A percentile compares a stretch with the other conserved stretches of the same genome.
phyloP scores from a whole-genome alignment of 2,113 vertebrate species.

The Columbina picui region DNA sequence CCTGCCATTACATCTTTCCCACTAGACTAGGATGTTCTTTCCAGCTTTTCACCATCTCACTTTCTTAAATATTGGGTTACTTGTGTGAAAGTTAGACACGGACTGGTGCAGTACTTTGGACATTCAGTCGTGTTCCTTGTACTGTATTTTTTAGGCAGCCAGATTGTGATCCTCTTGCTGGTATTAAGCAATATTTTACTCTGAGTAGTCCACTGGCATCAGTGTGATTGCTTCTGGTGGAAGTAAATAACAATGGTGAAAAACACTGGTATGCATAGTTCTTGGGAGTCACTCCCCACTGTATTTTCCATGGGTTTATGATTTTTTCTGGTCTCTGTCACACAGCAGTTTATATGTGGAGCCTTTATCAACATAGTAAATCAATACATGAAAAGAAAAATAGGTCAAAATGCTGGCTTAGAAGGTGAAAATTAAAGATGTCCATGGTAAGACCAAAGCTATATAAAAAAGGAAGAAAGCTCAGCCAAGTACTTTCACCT shows the following conservation, averaged over 20 bases:
- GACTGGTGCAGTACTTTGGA: neutral
- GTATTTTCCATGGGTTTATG: neutral
- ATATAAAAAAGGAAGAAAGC: neutral
- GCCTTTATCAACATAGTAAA: neutral
- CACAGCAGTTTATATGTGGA: neutral
- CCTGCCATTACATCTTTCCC: neutral
- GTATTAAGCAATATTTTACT: neutral
- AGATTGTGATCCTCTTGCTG: neutral
- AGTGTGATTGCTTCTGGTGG: neutral
- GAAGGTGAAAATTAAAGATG: neutral
- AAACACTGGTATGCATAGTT: neutral
- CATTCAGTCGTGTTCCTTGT: neutral
- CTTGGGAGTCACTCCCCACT: neutral
- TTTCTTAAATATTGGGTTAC: neutral
- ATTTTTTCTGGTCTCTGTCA: neutral
- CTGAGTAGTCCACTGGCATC: neutral
- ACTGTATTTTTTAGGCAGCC: neutral
- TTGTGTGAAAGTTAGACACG: neutral
- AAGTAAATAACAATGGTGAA: neutral
- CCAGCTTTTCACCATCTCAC: neutral
- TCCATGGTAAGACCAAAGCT: neutral
- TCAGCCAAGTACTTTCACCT: neutral
- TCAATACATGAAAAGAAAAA: neutral
- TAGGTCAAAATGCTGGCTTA: neutral
- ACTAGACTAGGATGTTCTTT: neutral